Evolutionary conservation across 2,888 invertebrate genomes (phyloP), one percentile per base, ranked within the genome.

Genomic region (Pardosa pseudoannulata): DNA sequence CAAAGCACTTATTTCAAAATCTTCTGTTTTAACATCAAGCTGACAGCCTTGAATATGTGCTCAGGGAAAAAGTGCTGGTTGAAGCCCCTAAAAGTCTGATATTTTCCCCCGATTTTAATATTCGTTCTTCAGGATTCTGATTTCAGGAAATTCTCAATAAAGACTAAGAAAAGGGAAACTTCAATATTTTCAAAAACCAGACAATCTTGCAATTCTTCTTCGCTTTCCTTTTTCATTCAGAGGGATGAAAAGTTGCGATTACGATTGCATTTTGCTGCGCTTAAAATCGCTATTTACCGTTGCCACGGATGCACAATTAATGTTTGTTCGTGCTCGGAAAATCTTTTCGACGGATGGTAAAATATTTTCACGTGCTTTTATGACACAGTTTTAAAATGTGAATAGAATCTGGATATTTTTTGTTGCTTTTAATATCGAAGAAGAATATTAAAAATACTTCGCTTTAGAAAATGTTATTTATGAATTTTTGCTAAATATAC

Each of bases 121-220:
- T 76, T 28, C 71, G 71, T 64, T 83, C 75, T 36, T 50, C 31
- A 32, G 19, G 31, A 72, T 41, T 32, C 27, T 28, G 11, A 16
- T 31, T 62, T 71, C 80, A 80, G 80, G 80, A 80, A 80, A 80
- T 74, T 80, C 80, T 74, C 80, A 80, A 80, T 80, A 80, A 80
- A 67, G 67, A 19, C 46, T 39, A 31, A 29, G 31, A 79, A 68
- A 78, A 39, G 65, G 79, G 23, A 56, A 79, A 65, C 68, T 41
- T 64, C 82, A 76, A 83, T 76, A 83, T 76, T 83, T 75, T 81
- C 70, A 29, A 62, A 83, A 65, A 75, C 70, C 64, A 73, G 68
- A 71, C 62, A 41, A 19, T 70, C 76, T 46, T 67, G 67, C 50
- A 70, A 70, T 31, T 11, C 46, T 64, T 67, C 46, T 67, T 64